A percentile compares a stretch with the other conserved stretches of the same genome.
Evolutionary conservation across 1,140 invertebrate genomes (phyloP).

Genomic region (Brachionus asplanchnoidis): DNA sequence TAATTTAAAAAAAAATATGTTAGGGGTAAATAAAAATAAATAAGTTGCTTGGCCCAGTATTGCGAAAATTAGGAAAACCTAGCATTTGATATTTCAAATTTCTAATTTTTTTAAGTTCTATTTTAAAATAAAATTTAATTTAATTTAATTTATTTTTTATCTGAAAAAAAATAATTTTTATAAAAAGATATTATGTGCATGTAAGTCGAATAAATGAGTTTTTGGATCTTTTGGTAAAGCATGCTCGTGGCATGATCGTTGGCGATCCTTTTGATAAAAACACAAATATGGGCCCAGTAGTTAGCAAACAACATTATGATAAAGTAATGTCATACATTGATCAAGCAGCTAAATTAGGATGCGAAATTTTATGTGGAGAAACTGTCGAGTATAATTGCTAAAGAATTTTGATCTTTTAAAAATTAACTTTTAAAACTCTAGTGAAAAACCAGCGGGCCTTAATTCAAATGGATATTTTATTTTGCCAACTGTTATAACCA

Average conservation of each 20-base stretch:
- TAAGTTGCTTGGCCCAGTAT: neutral
- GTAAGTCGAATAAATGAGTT: conserved; percentile 42
- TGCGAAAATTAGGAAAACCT: neutral
- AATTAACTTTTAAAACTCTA: neutral
- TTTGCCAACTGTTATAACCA: conserved; percentile 60
- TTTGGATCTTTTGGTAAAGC: conserved; percentile 29
- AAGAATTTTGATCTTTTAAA: neutral
- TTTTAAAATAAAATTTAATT: too few relatives aligned
- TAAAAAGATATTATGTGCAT: conserved; percentile 39
- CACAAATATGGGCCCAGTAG: conserved; percentile 59
- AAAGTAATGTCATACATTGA: conserved; percentile 60
- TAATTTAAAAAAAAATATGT: too few relatives aligned
- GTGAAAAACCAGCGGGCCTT: conserved; percentile 8
- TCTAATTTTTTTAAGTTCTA: too few relatives aligned
- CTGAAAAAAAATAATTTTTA: too few relatives aligned
- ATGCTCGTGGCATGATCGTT: conserved; percentile 58
- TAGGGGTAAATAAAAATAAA: too few relatives aligned
- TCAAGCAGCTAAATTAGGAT: conserved; percentile 50
- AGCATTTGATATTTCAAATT: neutral
- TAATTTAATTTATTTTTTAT: too few relatives aligned
- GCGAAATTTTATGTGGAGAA: conserved; percentile 52
- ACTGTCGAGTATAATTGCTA: conserved; percentile 46
- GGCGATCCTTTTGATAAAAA: conserved; percentile 58
- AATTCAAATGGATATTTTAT: conserved; percentile 60
- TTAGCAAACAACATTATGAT: conserved; percentile 59